Percentiles rank a stretch among this genome's conserved stretches.
Evolutionary conservation across 2,888 invertebrate genomes (phyloP).

Genomic region (Phorcus lineatus): DNA sequence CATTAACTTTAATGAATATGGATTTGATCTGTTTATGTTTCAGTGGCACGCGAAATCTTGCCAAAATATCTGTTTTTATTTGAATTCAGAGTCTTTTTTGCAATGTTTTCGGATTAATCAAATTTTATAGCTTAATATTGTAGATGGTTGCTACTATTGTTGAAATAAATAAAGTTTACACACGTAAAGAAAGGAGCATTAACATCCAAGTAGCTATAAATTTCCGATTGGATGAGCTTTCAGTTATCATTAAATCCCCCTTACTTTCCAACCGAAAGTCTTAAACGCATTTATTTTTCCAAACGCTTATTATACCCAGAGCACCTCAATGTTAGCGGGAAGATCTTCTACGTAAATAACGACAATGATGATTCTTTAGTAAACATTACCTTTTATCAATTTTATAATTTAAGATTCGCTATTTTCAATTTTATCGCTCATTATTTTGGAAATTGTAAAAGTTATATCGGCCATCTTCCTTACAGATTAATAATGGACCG

Average conservation of each 20-base stretch:
- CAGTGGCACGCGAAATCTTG: too few species aligned
- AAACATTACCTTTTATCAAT: constrained; percentile 11
- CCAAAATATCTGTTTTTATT: too few species aligned
- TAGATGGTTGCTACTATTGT: neutral
- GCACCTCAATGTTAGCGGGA: neutral
- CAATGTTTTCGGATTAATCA: neutral
- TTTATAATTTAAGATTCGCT: constrained; percentile 6
- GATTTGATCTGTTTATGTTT: neutral
- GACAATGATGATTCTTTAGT: neutral
- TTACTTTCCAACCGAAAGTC: neutral
- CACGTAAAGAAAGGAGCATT: neutral
- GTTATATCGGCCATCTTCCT: constrained; percentile 1
- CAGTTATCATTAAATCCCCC: neutral
- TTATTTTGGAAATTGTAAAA: constrained; percentile 1
- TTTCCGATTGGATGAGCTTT: neutral
- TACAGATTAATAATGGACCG: constrained; percentile 3
- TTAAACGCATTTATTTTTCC: neutral
- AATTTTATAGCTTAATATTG: constrained; percentile 1
- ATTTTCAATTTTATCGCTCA: constrained; percentile 13
- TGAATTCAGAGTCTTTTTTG: too few species aligned
- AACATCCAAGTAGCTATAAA: neutral
- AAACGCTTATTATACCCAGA: neutral
- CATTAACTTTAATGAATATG: constrained; percentile 4
- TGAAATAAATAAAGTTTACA: constrained; percentile 5
- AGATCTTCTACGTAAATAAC: neutral